A percentile compares a stretch with the other conserved stretches of the same genome.
Evolutionary conservation across 1,140 invertebrate species (phyloP).

Genomic region (Euura lappo): DNA sequence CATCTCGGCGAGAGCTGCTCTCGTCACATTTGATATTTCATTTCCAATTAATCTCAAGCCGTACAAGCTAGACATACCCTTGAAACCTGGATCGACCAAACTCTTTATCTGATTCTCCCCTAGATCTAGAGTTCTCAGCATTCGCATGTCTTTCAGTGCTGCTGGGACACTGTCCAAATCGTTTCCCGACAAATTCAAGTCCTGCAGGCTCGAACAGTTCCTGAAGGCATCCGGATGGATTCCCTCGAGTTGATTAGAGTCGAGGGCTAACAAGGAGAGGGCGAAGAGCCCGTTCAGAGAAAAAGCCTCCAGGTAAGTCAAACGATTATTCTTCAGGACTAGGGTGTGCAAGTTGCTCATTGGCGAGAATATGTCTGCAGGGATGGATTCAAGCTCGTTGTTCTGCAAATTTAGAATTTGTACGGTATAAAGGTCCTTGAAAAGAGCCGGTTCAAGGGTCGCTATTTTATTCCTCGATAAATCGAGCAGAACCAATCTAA

Average conservation of each 20-base stretch:
- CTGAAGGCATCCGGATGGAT: constrained; percentile 82
- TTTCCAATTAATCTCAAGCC: constrained; percentile 82
- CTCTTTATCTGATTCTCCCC: constrained; percentile 77
- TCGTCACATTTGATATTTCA: constrained; percentile 78
- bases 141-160: constrained; percentile 72
- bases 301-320: constrained; percentile 77
- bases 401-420: constrained; percentile 83
- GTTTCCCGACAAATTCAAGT: constrained; percentile 83
- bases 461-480: constrained; percentile 79
- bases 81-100: constrained; percentile 76
- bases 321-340: constrained; percentile 79
- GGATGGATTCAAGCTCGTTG: constrained; percentile 80
- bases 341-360: constrained; percentile 86
- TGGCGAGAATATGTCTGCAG: constrained; percentile 79
- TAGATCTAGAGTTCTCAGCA: constrained; percentile 77
- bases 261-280: constrained; percentile 76
- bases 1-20: constrained; percentile 74
- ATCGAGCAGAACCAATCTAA: constrained; percentile 79
- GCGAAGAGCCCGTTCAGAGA: constrained; percentile 82
- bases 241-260: constrained; percentile 78
- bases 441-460: constrained; percentile 76
- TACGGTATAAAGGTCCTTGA: constrained; percentile 80
- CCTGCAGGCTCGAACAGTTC: constrained; percentile 79
- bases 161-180: constrained; percentile 74
- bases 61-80: constrained; percentile 75